Evolutionary conservation across 1,140 invertebrate species (phyloP).

Genomic region (Procambarus virginalis): DNA sequence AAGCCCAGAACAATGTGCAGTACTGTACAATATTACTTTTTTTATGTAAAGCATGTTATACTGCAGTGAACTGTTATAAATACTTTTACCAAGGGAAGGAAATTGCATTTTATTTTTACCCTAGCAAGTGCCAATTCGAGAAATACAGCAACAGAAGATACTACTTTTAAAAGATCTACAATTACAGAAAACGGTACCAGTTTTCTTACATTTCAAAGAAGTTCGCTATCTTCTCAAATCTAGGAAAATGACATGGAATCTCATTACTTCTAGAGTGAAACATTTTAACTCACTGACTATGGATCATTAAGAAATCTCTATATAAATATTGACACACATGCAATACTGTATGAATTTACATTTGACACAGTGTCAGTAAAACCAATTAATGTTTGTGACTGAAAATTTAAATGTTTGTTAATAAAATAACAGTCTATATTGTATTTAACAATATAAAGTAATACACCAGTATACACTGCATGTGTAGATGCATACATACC

Average conservation of each 20-base stretch:
- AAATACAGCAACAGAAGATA: neutral
- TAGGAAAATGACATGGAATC: slow-evolving; percentile 51
- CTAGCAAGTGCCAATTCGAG: neutral
- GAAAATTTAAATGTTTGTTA: neutral
- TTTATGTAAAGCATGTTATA: neutral
- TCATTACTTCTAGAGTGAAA: slow-evolving; percentile 24
- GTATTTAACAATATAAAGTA: neutral
- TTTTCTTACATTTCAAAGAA: slow-evolving; percentile 63
- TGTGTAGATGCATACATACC: neutral
- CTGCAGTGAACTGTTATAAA: neutral
- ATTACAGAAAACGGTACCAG: slow-evolving; percentile 17
- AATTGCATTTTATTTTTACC: neutral
- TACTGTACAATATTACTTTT: neutral
- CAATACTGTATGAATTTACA: neutral
- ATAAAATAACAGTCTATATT: neutral
- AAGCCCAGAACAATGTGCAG: neutral
- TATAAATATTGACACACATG: neutral
- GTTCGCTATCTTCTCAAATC: slow-evolving; percentile 65
- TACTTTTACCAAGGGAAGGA: neutral
- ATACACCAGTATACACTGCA: no score
- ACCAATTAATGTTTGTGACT: neutral
- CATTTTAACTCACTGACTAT: neutral
- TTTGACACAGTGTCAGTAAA: neutral
- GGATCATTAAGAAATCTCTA: neutral
- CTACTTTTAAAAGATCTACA: slow-evolving; percentile 27